Conservation (phyloP, 2,797 vertebrate species). For the Aphelocoma californica region DNA sequence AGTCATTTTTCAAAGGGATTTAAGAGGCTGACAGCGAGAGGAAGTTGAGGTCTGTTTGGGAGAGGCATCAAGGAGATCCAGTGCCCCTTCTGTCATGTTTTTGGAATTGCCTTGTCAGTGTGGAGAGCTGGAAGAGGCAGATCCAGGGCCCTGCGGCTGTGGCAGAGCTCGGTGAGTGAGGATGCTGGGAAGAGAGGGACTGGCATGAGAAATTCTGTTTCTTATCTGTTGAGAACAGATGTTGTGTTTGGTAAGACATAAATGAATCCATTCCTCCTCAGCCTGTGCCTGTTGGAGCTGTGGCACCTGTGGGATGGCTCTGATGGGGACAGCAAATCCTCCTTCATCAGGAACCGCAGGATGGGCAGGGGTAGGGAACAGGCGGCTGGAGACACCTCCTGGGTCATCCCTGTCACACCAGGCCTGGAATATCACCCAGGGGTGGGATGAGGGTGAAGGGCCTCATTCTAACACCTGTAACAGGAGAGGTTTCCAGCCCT, state of each 20-base stretch:
- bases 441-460: background rate
- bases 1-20: background rate
- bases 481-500: background rate
- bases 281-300: background rate
- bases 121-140: background rate
- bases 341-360: background rate
- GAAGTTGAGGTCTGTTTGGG: background rate
- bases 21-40: background rate
- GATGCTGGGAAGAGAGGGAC: background rate
- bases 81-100: background rate
- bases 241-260: background rate
- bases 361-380: background rate
- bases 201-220: background rate
- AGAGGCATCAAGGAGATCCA: background rate
- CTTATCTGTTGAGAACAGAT: background rate
- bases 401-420: background rate
- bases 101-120: background rate
- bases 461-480: rapidly evolving
- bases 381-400: background rate
- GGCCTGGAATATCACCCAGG: background rate
- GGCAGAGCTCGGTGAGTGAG: background rate
- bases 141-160: background rate
- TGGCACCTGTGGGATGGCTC: background rate
- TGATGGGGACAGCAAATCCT: background rate
- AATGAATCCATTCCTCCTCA: background rate